Base-by-base conservation (phyloP, 64 coral and sea anemone species). In the Pocillopora verrucosa region DNA sequence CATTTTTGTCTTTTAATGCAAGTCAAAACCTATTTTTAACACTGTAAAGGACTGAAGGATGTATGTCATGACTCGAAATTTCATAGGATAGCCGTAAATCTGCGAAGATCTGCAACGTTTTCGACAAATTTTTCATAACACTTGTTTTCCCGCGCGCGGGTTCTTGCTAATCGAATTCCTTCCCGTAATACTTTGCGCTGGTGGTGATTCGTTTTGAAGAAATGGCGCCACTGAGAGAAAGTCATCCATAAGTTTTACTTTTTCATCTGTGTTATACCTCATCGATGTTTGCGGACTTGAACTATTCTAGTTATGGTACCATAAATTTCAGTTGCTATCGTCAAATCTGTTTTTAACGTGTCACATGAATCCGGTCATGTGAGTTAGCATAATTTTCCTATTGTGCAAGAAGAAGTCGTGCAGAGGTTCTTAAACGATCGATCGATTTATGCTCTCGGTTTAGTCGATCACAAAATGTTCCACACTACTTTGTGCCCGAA, bases 401-500 rank as follows among this genome's bases (percentile, higher is more conserved):
- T 22, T 67, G 17, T 67, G 64, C 16, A 67, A 11, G 19, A 24
- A 24, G 22, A 70, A n/a, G 0, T 4, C 20, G 20, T 11, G 5
- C 5, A 24, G 25, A n/a, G 16, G 64, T 19, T 1, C 19, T 11
- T 2, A 24, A n/a, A 10, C 11, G 10, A 70, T 11, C 26, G 79
- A 62, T 81, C 25, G 16, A 16, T 59, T 17, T 10, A 36, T 2
- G 1, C 22, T 63, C 1, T 63, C 59, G 30, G 26, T 62, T 61
- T 62, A 51, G 41, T 51, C 56, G 20, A 56, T 11, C 10, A 62
- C 13, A 36, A 7, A 63, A 81, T 81, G 79, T 36, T 17, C 16
- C 79, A 81, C 30, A 81, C 79, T 4, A 58, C 79, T n/a, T 34
- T 81, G 79, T 81, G 79, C 56, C 16, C 79, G 5, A 62, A 81